Evolutionary conservation across 1,140 invertebrate genomes (phyloP).

Genomic region (Phymorhynchus buccinoides): DNA sequence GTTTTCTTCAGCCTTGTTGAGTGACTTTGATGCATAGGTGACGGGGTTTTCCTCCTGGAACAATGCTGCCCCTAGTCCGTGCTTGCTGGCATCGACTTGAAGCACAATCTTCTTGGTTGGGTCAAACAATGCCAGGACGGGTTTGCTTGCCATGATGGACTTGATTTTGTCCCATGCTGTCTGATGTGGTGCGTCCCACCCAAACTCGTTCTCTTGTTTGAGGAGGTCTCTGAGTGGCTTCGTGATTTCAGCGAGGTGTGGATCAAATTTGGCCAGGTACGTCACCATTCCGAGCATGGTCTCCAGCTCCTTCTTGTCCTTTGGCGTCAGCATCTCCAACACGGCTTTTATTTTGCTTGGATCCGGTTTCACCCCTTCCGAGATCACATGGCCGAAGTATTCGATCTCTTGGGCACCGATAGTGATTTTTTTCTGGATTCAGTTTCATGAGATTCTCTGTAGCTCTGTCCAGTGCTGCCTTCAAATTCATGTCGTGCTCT

Average conservation of each 20-base stretch:
- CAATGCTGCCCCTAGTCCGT: no score
- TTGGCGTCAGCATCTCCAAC: slow-evolving; percentile 30
- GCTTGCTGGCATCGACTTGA: slow-evolving; percentile 52
- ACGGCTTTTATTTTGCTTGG: slow-evolving; percentile 67
- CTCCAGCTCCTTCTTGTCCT: slow-evolving; percentile 44
- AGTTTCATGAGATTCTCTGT: slow-evolving; percentile 37
- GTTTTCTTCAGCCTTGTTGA: slow-evolving; percentile 39
- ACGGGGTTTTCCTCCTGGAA: no score
- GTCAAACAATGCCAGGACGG: slow-evolving; percentile 42
- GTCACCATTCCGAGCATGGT: slow-evolving; percentile 65
- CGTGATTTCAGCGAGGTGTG: slow-evolving; percentile 55
- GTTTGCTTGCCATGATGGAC: slow-evolving; percentile 12
- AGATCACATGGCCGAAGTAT: slow-evolving; percentile 57
- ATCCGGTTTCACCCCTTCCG: slow-evolving; percentile 69
- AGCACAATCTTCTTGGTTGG: slow-evolving; percentile 43
- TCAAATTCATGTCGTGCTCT: slow-evolving; percentile 66
- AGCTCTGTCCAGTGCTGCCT: slow-evolving; percentile 64
- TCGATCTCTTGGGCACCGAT: slow-evolving; percentile 36
- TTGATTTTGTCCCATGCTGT: slow-evolving; percentile 39
- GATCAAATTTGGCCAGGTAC: slow-evolving; percentile 66
- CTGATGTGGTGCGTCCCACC: slow-evolving; percentile 39
- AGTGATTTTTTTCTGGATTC: slow-evolving; percentile 67
- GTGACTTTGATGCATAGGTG: slow-evolving; percentile 48
- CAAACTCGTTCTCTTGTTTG: slow-evolving; percentile 20
- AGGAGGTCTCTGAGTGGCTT: background rate